These are phyloP conservation scores for Rhogogaster chlorosoma DNA, from an alignment of 2,888 invertebrate genomes.

Conservation along the genomic window DNA sequence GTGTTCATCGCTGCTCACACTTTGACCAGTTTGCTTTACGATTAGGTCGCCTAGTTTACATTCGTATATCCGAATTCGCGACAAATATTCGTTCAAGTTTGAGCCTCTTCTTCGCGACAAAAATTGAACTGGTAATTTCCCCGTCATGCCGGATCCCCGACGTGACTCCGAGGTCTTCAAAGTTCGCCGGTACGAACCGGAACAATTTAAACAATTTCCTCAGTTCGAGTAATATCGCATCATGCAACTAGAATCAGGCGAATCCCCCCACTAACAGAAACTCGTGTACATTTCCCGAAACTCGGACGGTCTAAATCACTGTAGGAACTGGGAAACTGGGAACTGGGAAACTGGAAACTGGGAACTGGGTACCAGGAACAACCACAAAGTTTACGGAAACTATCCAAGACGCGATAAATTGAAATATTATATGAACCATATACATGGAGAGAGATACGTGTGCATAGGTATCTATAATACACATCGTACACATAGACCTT, in stretches of 20 bases:
- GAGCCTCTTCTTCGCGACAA: not conserved
- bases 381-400: conserved; percentile 40
- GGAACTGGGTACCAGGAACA: conserved; percentile 40
- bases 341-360: conserved; percentile 44
- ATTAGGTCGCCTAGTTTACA: not conserved
- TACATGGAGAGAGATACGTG: not conserved
- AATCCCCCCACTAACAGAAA: not conserved
- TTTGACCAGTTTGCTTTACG: not conserved
- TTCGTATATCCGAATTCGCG: not conserved
- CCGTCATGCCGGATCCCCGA: no score
- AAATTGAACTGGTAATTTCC: not conserved
- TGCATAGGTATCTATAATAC: not conserved
- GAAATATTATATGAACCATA: conserved; percentile 45
- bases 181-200: not conserved
- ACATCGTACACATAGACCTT: not conserved
- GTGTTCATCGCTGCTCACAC: conserved; percentile 12
- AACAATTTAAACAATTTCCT: conserved; percentile 34
- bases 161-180: not conserved
- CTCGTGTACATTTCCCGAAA: conserved; percentile 43
- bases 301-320: conserved; percentile 46
- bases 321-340: conserved; percentile 33
- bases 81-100: not conserved
- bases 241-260: not conserved
- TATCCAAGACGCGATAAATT: conserved; percentile 48
- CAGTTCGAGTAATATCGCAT: conserved; percentile 14